Evolutionary conservation across 2,113 vertebrate genomes (phyloP), one percentile per base, ranked within the genome.

Genomic region (Rhinichthys klamathensis): DNA sequence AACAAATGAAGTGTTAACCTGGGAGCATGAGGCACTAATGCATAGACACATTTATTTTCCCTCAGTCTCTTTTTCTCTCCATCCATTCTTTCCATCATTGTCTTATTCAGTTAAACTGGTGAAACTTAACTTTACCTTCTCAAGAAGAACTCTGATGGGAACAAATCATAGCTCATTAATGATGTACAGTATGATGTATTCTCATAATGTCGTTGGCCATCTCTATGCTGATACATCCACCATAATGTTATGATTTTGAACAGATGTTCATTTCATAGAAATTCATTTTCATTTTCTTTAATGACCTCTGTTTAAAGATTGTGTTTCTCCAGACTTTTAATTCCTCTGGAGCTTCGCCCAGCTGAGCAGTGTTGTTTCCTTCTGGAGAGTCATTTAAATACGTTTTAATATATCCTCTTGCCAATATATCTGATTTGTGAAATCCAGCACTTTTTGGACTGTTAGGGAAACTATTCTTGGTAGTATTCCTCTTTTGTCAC

Each of bases 251-350:
- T 54, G 84, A 88, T 88, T 88, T 86, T 56, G 75, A 80, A 41
- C 76, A 86, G 69, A 88, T 88, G 75, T 84, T 84, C 69, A 86
- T 88, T 86, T 84, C 67, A 49, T 32, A 80, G 80, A 54, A 85
- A 85, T 78, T 35, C 84, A 85, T 83, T 83, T 74, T 35, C 80
- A 85, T 83, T 83, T 74, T 80, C 11, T 44, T 60, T 56, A 73
- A 27, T 76, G 80, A 84, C 72, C n/a, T 35, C 80, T 7, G 75
- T 76, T 84, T 84, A 84, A 88, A 84, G 69, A 80, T 88, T 3
- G 0, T 9, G 10, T 58, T 61, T 16, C 61, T 58, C 23, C 25
- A 58, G 87, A 60, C 76, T 75, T 80, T 75, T 76, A 80, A 83
- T 80, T 70, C 3, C 23, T 30, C 69, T 75, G 69, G 60, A 86